Evolutionary conservation across 2,888 invertebrate species (phyloP), one percentile per base, ranked within the genome.

Genomic region (Noctua fimbriata): DNA sequence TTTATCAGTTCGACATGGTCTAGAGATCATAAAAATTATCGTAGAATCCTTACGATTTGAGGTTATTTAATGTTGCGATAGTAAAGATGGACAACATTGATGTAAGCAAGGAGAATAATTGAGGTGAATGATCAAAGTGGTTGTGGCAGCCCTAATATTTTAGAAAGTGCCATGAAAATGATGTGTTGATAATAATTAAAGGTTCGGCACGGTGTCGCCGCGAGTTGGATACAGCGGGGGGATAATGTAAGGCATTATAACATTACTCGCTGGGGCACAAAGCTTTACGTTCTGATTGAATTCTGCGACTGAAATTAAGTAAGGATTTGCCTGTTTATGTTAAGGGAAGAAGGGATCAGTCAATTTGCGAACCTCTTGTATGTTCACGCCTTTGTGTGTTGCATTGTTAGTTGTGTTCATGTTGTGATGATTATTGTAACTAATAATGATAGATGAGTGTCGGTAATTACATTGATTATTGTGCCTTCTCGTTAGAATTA

Each of bases 111-210:
- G 24, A 75, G 55, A 76, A 83, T 82, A 66, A 84, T 74, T 66
- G 76, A 66, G 47, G 65, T 66, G 28, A 63, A 49, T 44, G 72
- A 82, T 81, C 66, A 77, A 80, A 85, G 77, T 55, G n/a, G n/a
- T 44, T 66, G 71, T 88, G 94, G 55, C 95, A 95, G 92, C 96
- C 96, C 96, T 95, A 93, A 90, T 89, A 92, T 93, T 93, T 92
- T 85, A 91, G 93, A 93, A 93, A 93, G 93, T 92, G 93, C 94
- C 93, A 95, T 94, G 95, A 96, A 96, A 96, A 96, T 96, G 94
- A 96, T 95, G 97, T 96, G 97, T 96, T 97, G 96, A 96, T 96
- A 96, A 97, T 97, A 97, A 97, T 97, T 96, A 96, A 96, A 97
- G 97, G 96, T 96, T 96, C 91, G 92, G 94, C 93, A 93, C 92